Evolutionary conservation across 92 coral and sea anemone genomes (phyloP), one percentile per base, ranked within the genome.

Genomic region (Phenganax stokvisi): DNA sequence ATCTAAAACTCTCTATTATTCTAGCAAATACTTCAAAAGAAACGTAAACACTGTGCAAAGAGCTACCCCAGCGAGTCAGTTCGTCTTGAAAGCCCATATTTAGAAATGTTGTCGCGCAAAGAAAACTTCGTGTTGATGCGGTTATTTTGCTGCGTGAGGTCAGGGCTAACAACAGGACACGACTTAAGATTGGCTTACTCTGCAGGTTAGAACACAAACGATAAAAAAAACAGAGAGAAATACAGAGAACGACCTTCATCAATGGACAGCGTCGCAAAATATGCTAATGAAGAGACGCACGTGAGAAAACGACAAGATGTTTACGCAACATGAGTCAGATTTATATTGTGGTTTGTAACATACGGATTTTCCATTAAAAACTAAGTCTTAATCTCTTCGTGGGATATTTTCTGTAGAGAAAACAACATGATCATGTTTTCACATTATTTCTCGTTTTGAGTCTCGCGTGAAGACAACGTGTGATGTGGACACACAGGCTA

Each of bases 151-250:
- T 62, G 65, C 77, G 58, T 10, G 56, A 79, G 67, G 61, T 79
- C 59, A 28, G 70, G 28, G 53, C 17, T 51, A 79, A n/a, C 83
- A 31, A 64, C 83, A 54, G 74, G 83, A 79, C 56, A 52, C 10
- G 74, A 73, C 10, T 56, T 12, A 47, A 62, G 67, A 79, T 79
- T 47, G 83, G 83, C 63, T 79, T 79, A 79, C 63, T 13, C 83
- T 44, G 83, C 74, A 73, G 51, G 83, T 60, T 64, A 62, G 17
- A 72, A 27, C 69, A 10, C 73, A 27, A 28, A 65, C 54, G 73
- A 57, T 64, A 67, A 53, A 12, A 51, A 64, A 59, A 76, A 47
- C 44, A 64, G 12, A 9, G 66, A 64, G 67, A 53, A 20, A 57
- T 71, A 0, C 51, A 20, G 66, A 0, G 7, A 0, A 57, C 37